Evolutionary conservation across 1,140 invertebrate species (phyloP), one percentile per base, ranked within the genome.

Genomic region (Cotesia chilonis): DNA sequence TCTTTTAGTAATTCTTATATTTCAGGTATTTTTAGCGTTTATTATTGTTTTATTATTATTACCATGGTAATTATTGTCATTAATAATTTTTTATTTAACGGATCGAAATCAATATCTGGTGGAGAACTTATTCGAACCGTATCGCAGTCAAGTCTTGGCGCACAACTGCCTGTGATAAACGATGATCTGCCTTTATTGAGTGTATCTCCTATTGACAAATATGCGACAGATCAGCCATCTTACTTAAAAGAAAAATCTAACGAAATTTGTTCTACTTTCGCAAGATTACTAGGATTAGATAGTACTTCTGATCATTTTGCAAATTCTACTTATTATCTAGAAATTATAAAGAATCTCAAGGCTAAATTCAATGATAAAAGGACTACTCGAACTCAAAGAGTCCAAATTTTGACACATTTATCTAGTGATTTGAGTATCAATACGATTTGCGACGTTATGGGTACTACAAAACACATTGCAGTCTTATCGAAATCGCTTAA

Each of bases 351-450:
- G 6, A 61, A 61, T 35, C 20, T 61, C 6, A 72, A 20, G 59
- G 64, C 17, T n/a, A 72, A 73, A 54, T 65, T 73, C 55, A 4
- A 73, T 17, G 65, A n/a, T 4, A 10, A 68, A 4, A 41, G 68
- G 37, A 61, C 14, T 14, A 14, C 14, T 14, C 14, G 14, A 14
- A 14, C 14, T 14, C 14, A 14, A 14, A 14, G 14, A 14, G 37
- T 68, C 14, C 71, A 73, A 61, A 73, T 73, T 4, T 68, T 73
- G 52, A 73, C 71, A 4, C 10, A 63, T 3, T 9, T 73, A 7
- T 65, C 71, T 4, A 9, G 9, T n/a, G n/a, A 9, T 12, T 73
- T 65, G 71, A 61, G 54, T 54, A 60, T n/a, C 14, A 20, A 73
- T 3, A 47, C 60, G 55, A 60, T 73, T 60, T 47, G 12, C 20